Evolutionary conservation across 2,888 invertebrate genomes (phyloP).

Genomic region (Tortrix viridana): DNA sequence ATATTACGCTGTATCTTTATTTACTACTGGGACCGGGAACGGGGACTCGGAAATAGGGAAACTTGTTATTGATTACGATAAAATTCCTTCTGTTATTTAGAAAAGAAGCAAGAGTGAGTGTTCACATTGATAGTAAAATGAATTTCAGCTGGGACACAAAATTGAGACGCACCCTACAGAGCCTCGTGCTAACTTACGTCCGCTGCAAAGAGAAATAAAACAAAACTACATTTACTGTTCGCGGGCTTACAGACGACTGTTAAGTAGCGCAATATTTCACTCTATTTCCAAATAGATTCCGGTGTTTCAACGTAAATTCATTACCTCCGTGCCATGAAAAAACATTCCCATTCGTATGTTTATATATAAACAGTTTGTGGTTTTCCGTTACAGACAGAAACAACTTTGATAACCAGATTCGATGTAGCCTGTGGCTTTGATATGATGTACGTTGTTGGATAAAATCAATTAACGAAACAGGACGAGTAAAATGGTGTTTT

Average conservation of each 20-base stretch:
- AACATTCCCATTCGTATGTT: too few relatives aligned
- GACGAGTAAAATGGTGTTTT: too few relatives aligned
- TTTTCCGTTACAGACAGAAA: too few relatives aligned
- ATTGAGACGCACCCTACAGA: not conserved
- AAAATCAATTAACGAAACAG: constrained; percentile 46
- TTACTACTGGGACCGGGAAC: constrained; percentile 30
- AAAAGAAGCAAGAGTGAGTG: constrained; percentile 15
- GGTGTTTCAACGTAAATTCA: too few relatives aligned
- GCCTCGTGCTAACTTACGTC: not conserved
- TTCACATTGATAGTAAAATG: constrained; percentile 21
- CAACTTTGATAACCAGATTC: not conserved
- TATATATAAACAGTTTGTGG: too few relatives aligned
- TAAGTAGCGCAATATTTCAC: too few relatives aligned
- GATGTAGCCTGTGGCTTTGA: constrained; percentile 45
- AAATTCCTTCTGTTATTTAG: constrained; percentile 24
- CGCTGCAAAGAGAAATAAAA: not conserved
- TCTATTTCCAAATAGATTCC: too few relatives aligned
- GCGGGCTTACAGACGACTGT: too few relatives aligned
- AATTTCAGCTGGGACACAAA: not conserved
- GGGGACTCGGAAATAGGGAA: constrained; percentile 16
- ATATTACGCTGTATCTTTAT: constrained; percentile 20
- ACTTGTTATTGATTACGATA: constrained; percentile 32
- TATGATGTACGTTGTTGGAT: constrained; percentile 51
- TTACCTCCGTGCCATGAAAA: too few relatives aligned
- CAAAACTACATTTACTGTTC: too few relatives aligned